Evolutionary conservation across 2,888 invertebrate genomes (phyloP), one percentile per base, ranked within the genome.

Genomic region (Sipha maydis): DNA sequence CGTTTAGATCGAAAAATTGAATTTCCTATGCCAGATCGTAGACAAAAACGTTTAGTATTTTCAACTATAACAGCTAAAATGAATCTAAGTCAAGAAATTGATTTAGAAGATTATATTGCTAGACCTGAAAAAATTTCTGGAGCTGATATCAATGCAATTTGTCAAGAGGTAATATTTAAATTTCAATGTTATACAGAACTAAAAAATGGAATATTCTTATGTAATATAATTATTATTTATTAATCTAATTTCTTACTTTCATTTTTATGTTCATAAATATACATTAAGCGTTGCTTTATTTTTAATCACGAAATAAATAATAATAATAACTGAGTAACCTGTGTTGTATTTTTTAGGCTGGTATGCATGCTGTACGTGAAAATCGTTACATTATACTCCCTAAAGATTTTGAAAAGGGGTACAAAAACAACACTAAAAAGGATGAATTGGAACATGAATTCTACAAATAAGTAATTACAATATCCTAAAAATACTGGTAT

Each of bases 321-420:
- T n/a, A n/a, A n/a, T n/a, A n/a, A n/a, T n/a, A n/a, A n/a, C n/a
- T n/a, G n/a, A n/a, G n/a, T n/a, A n/a, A n/a, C n/a, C n/a, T n/a
- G n/a, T n/a, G n/a, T n/a, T n/a, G n/a, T n/a, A n/a, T n/a, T n/a
- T 91, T 91, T 85, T 91, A 94, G 94, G 99, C 99, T 89, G 99
- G 99, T 90, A 99, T 99, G 99, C 99, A 99, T 92, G 99, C 99
- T 5, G 99, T 99, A 0, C 93, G 99, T 89, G 99, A 99, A 92
- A 99, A 99, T 93, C 96, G 99, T 91, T 99, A 99, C 92, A 98
- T 99, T 90, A 99, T 99, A 7, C 93, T 99, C 88, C 97, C 98
- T 11, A 99, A 99, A 93, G 99, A 99, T 93, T 99, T 99, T 91
- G 99, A 99, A 92, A 99, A 99, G 92, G 99, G 99, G 67, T 99